Evolutionary conservation across 2,113 vertebrate species (phyloP), one percentile per base, ranked within the genome.

Genomic region (Ardeotis arabs): DNA sequence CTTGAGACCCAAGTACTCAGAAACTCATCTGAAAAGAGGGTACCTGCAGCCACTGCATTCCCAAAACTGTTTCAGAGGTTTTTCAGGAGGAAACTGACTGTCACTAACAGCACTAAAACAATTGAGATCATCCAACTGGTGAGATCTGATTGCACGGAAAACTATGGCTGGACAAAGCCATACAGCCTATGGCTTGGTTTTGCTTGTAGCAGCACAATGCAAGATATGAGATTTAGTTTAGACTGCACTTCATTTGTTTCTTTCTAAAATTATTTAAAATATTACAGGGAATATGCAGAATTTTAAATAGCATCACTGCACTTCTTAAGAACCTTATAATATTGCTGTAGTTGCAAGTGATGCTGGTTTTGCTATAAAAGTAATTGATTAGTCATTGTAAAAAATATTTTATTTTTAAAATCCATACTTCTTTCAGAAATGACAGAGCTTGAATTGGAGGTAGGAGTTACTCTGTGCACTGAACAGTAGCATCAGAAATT

Each of bases 101-200:
- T 63, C 19, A 18, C 41, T 44, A 44, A 15, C 53, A 33, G 39
- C 55, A 52, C 35, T 56, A 7, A 37, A 79, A 9, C 20, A 24
- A 1, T 4, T 1, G 6, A 53, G 16, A 21, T 29, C 9, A 19
- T 45, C 25, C 47, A 41, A 22, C 47, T 82, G 74, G n/a, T 47
- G 70, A 68, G 58, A 73, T 19, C 24, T 8, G 8, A 9, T 63
- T 50, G 28, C 49, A 52, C 0, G 0, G 39, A 56, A 35, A 69
- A 39, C 55, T 25, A 0, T 31, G 31, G 44, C 67, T 89, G 63
- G 44, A 72, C 17, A 79, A 89, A 80, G 39, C 27, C 1, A 0
- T 17, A 9, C 7, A 68, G 3, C 41, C 33, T n/a, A 3, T 35
- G 31, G 29, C 68, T 81, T 0, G 0, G 14, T 16, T 73, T 50